Base-by-base conservation (phyloP, 2,888 invertebrate genomes). In the Dryocosmus kuriphilus region DNA sequence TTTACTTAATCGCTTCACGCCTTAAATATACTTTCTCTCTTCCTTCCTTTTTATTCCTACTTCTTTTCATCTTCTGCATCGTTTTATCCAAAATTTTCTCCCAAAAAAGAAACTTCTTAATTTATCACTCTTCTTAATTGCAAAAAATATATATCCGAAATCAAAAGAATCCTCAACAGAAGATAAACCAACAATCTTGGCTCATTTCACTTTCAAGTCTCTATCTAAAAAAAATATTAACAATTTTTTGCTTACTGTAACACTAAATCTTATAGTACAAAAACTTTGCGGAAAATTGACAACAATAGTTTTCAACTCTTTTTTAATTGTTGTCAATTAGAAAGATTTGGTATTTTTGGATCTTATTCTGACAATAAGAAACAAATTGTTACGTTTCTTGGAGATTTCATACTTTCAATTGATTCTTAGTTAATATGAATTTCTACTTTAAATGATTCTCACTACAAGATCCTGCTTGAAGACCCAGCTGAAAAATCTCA, bases 11-110 rank as follows among this genome's bases (percentile, higher is more conserved):
- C 76, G 57, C 83, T 77, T 75, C 77, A 84, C 79, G 74, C 79
- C 67, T 79, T 30, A 77, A 41, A 78, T 81, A 80, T 60, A 78
- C 82, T 81, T 82, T 83, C 77, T 79, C 82, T 82, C 79, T 82
- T 79, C 74, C 77, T 77, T 83, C 78, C 61, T 80, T 76, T 77
- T 63, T 81, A 76, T 80, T 71, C 71, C 55, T 55, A 14, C 74
- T 19, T 27, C 19, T 71, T 30, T 71, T 79, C 77, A 74, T 78
- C 77, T 77, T 74, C 57, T 55, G 60, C 32, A n/a, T 78, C 60
- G 79, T 80, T 77, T 51, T 24, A 24, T 24, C 24, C n/a, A 24
- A 57, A 14, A 2, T 57, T 57, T 24, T 11, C 14, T n/a, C 11
- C 5, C 11, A 4, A 57, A 57, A 57, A 5, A 19, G 1, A 11